phyloP scores from a whole-genome alignment of 2,113 vertebrate genomes.

The Megaceryle torquata region DNA sequence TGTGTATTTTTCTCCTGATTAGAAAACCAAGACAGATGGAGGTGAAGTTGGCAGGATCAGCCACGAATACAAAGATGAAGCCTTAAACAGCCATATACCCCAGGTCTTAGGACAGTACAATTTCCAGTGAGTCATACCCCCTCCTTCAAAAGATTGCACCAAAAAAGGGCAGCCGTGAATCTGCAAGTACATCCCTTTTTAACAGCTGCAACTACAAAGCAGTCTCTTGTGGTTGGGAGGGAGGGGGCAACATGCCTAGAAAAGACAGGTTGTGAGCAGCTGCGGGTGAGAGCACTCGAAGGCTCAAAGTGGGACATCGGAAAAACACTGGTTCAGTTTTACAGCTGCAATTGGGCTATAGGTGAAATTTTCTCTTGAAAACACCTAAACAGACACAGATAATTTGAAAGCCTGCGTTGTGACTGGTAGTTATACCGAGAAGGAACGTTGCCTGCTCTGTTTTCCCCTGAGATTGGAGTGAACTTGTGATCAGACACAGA shows the following conservation, averaged over 20 bases:
- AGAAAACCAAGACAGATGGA: neutral
- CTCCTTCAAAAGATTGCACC: neutral
- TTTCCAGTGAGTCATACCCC: neutral
- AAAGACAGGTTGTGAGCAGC: neutral
- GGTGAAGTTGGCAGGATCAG: neutral
- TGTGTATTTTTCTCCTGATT: neutral
- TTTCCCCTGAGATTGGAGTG: neutral
- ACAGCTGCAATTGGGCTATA: neutral
- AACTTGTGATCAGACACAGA: neutral
- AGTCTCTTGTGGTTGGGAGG: neutral
- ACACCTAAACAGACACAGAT: neutral
- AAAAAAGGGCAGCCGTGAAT: neutral
- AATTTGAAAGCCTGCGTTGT: neutral
- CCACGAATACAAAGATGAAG: neutral
- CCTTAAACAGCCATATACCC: neutral
- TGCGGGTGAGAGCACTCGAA: neutral
- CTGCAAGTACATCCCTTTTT: neutral
- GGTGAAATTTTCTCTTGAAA: neutral
- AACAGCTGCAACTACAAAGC: neutral
- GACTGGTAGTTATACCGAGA: neutral
- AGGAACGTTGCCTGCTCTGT: neutral
- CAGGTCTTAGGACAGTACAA: neutral
- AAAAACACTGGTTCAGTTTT: neutral
- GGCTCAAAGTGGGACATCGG: conserved; percentile 17
- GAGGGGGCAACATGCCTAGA: neutral